Percentiles rank a stretch among this genome's conserved stretches.
phyloP scores from a whole-genome alignment of 30 jellyfish, hydroid and myxozoan species.

The Hydractinia symbiolongicarpus region DNA sequence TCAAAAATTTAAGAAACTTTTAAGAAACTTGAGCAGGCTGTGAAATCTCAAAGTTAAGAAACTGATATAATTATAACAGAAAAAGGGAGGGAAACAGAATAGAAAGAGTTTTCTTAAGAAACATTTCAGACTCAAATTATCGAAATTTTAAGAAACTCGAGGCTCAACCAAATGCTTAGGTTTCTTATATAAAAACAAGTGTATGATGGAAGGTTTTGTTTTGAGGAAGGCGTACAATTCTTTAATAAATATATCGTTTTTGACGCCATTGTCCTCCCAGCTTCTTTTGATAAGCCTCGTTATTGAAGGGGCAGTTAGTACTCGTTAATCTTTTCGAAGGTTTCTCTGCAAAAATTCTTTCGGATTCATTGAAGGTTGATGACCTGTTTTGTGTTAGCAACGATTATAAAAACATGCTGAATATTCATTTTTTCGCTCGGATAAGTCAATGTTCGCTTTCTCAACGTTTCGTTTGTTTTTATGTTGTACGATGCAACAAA shows the following conservation, averaged over 20 bases:
- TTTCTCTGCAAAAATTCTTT: neutral
- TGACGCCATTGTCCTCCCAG: constrained; percentile 9
- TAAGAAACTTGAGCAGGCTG: no score
- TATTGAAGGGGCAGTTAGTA: constrained; percentile 19
- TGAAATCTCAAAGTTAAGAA: no score
- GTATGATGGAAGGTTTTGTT: no score
- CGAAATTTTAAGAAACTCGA: no score
- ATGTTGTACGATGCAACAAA: constrained; percentile 14
- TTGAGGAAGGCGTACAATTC: neutral
- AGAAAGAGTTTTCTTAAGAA: no score
- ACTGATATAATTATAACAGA: no score
- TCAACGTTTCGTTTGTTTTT: constrained; percentile 18
- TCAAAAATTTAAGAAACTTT: no score
- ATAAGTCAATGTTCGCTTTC: neutral
- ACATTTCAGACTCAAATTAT: no score
- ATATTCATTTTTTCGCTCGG: constrained; percentile 13
- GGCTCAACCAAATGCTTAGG: no score
- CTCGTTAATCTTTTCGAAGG: constrained; percentile 16
- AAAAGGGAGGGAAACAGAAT: no score
- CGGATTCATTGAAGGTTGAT: constrained; percentile 13
- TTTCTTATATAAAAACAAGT: no score
- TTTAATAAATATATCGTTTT: neutral
- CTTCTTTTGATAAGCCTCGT: neutral
- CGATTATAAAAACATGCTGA: constrained; percentile 7
- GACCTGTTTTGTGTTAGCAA: constrained; percentile 29